Evolutionary conservation across 2,797 vertebrate genomes (phyloP), one percentile per base, ranked within the genome.

Genomic region (Crax fasciolata): DNA sequence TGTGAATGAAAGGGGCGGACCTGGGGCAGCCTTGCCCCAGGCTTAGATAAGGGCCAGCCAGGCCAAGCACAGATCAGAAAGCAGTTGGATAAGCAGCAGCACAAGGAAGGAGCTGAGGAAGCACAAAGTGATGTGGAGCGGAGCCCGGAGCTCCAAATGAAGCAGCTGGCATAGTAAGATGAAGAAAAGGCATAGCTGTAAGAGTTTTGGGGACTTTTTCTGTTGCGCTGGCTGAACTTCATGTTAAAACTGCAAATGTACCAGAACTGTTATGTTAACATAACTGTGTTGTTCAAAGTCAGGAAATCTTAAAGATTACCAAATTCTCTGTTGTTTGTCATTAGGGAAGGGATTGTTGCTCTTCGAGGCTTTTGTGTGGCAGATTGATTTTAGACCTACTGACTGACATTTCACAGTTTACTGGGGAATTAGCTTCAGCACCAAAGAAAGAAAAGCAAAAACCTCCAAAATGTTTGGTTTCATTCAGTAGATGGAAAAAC

Each of bases 241-340:
- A 25, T 51, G 86, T 80, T 92, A 73, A 73, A 87, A 73, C 59
- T 39, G 13, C 76, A 88, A 67, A 73, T 28, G 32, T 76, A 54
- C 14, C 51, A 84, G 93, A 75, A 58, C 23, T n/a, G 5, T 87
- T 84, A 10, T 63, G 32, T 94, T 92, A 70, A 62, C 92, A 57
- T 80, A 81, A 72, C 63, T 55, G 8, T 41, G 90, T 49, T 65
- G 20, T 10, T 20, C 9, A 51, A 63, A 77, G 38, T 41, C 75
- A 57, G 16, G 44, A 35, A 57, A 55, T 43, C 39, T 46, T 10
- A n/a, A 65, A 76, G 38, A 83, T 61, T 38, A 35, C 19, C 48
- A 20, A 52, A 84, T 63, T 81, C 1, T 11, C 17, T 62, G 70
- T 3, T 57, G 65, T 4, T 18, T 54, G 17, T 3, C 48, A 17